phyloP scores from a whole-genome alignment of 2,888 invertebrate genomes.

The Tetheella fluctuosa region DNA sequence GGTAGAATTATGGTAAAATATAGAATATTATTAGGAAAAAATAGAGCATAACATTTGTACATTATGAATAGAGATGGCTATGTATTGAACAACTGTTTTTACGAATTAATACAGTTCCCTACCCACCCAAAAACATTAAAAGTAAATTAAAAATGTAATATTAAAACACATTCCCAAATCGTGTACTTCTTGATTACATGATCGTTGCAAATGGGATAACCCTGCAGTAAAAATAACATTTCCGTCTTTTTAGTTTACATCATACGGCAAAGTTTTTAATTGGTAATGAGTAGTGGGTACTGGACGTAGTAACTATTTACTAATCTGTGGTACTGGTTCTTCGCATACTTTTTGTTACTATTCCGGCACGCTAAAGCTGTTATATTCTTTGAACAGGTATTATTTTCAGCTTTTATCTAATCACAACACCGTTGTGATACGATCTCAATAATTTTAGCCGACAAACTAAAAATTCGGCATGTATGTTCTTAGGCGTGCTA shows the following conservation, averaged over 20 bases:
- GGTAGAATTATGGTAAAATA: slow-evolving; percentile 4
- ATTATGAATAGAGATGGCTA: background rate
- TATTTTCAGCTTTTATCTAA: background rate
- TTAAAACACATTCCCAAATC: background rate
- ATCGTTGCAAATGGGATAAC: background rate
- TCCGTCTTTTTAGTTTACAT: slow-evolving; percentile 60
- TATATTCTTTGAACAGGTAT: slow-evolving; percentile 25
- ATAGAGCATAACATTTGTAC: background rate
- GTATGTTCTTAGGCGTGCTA: no score
- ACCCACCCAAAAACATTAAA: background rate
- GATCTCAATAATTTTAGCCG: no score
- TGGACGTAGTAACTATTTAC: background rate
- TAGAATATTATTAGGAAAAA: background rate
- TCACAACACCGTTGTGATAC: slow-evolving; percentile 22
- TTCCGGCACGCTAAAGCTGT: slow-evolving; percentile 16
- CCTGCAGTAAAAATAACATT: slow-evolving; percentile 33
- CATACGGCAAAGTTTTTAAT: slow-evolving; percentile 69
- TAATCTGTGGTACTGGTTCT: slow-evolving; percentile 19
- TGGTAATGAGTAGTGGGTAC: slow-evolving; percentile 47
- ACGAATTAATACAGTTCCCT: no score
- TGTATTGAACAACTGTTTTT: no score
- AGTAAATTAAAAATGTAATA: background rate
- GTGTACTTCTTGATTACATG: background rate
- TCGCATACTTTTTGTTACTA: slow-evolving; percentile 47
- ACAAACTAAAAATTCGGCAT: no score